Evolutionary conservation across 2,113 vertebrate species (phyloP).

Genomic region (Candoia aspera): DNA sequence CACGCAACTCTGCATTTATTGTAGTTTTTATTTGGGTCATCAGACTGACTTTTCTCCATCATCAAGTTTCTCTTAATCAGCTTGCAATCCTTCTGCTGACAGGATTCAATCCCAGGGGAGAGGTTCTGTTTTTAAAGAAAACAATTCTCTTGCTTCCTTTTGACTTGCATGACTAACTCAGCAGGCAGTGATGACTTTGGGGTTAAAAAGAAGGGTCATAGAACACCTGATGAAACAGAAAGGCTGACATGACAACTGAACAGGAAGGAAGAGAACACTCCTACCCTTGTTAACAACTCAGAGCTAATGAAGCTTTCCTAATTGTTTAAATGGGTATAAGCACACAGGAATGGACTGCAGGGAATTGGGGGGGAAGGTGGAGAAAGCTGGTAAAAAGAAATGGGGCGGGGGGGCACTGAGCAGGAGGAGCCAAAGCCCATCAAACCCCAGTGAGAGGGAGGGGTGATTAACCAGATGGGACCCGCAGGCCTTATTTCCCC

Average conservation of each 20-base stretch:
- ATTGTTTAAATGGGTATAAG: background rate
- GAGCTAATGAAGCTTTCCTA: background rate
- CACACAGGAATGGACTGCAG: background rate
- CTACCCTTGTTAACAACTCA: background rate
- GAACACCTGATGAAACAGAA: background rate
- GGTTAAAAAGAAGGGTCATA: background rate
- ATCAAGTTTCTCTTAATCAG: background rate
- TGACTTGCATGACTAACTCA: background rate
- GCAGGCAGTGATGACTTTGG: background rate
- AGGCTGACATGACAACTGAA: background rate
- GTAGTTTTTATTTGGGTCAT: background rate
- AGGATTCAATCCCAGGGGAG: background rate
- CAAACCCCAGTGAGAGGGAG: background rate
- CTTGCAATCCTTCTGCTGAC: background rate
- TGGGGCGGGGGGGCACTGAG: background rate
- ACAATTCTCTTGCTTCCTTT: background rate
- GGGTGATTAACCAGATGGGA: background rate
- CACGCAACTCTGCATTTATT: background rate
- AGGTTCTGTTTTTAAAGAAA: background rate
- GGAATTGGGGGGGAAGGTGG: background rate
- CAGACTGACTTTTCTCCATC: background rate
- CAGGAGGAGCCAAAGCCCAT: background rate
- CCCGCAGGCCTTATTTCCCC: background rate
- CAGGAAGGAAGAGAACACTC: background rate
- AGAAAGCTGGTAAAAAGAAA: background rate